These are phyloP conservation scores for Panthera leo DNA, from an alignment of 2,113 vertebrate genomes.

Conservation along the genomic window DNA sequence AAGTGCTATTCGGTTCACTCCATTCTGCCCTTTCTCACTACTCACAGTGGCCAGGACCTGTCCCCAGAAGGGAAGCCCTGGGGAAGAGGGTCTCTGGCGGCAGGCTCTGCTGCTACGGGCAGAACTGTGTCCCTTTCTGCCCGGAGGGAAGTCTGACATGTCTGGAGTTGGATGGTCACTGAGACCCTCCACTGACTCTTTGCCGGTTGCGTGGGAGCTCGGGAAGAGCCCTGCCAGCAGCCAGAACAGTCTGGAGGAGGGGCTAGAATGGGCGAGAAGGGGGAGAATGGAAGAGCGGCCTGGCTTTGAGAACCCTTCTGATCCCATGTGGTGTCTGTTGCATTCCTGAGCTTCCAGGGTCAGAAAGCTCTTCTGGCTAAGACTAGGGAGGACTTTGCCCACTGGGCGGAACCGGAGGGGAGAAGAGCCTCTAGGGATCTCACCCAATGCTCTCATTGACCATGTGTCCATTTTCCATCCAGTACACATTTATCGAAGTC, in stretches of 20 bases:
- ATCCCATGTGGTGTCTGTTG: neutral
- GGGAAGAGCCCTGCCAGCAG: neutral
- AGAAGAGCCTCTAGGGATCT: neutral
- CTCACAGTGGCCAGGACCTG: neutral
- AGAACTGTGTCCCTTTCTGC: neutral
- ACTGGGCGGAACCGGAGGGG: neutral
- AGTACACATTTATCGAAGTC: neutral
- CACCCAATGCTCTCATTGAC: neutral
- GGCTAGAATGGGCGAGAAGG: neutral
- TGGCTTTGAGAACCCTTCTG: neutral
- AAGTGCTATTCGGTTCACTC: neutral
- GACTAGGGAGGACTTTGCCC: neutral
- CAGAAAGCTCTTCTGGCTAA: neutral
- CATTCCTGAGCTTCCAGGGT: neutral
- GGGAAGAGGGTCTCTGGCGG: neutral
- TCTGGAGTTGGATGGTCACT: neutral
- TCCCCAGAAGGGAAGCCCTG: neutral
- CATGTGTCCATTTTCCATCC: neutral
- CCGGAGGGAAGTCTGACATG: neutral
- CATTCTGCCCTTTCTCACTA: neutral
- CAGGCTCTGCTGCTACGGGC: neutral
- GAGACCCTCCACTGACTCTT: neutral
- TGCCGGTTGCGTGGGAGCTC: accelerated
- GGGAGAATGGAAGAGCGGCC: neutral
- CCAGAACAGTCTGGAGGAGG: neutral